Conservation (phyloP, 2,797 vertebrate species). For the Rhinoraja longicauda region DNA sequence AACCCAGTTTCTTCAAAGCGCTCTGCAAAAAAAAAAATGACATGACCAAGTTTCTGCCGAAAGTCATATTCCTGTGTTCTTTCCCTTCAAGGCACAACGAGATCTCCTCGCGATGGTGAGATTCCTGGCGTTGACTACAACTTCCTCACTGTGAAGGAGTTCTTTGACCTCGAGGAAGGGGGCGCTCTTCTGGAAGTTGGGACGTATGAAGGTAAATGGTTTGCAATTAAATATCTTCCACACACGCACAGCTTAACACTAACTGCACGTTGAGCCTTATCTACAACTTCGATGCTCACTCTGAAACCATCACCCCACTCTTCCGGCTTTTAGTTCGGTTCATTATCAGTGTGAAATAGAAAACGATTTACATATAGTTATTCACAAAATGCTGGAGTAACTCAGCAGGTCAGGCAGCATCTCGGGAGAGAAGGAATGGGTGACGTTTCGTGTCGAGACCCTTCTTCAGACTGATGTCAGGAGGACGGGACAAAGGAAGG, state of each 20-base stretch:
- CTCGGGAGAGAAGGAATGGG: too few species aligned
- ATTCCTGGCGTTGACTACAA: slow-evolving; percentile 93
- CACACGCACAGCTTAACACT: slow-evolving; percentile 41
- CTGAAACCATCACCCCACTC: not conserved
- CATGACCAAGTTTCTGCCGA: not conserved
- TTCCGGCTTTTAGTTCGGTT: not conserved
- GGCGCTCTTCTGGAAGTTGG: slow-evolving; percentile 93
- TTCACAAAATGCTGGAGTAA: too few species aligned
- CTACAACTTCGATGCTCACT: not conserved
- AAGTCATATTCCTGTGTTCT: slow-evolving; percentile 8
- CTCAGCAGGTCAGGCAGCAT: too few species aligned
- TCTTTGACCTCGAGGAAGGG: slow-evolving; percentile 82
- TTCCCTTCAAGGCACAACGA: slow-evolving; percentile 82
- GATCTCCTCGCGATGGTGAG: slow-evolving; percentile 86
- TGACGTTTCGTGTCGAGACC: too few species aligned
- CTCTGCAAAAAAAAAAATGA: not conserved
- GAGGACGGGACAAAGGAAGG: too few species aligned
- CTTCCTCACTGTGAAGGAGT: slow-evolving; percentile 88
- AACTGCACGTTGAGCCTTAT: slow-evolving; percentile 38
- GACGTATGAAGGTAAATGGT: slow-evolving; percentile 83
- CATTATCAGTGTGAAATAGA: too few species aligned
- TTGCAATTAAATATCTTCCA: slow-evolving; percentile 37
- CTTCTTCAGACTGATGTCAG: too few species aligned
- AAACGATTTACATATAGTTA: too few species aligned
- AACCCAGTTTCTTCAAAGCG: not conserved